These are phyloP conservation scores for Mizuhopecten yessoensis DNA, from an alignment of 1,140 invertebrate species.

Conservation along the genomic window DNA sequence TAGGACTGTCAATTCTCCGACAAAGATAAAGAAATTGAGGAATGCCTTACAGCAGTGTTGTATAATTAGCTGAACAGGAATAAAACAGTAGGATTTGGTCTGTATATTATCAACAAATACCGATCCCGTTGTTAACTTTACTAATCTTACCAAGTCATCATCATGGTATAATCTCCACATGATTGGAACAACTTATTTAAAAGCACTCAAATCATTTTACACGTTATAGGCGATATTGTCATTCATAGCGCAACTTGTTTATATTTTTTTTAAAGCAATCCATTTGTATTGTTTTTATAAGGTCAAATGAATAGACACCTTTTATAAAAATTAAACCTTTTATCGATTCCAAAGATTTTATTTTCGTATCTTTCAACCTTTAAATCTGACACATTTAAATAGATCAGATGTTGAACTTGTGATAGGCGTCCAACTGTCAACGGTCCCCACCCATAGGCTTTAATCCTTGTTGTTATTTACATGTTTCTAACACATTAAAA, in stretches of 20 bases:
- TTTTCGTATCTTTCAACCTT: background rate
- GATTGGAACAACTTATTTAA: background rate
- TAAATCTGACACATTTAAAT: constrained; percentile 13
- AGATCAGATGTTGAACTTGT: background rate
- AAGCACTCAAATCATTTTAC: background rate
- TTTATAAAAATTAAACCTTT: constrained; percentile 3
- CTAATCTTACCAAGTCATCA: background rate
- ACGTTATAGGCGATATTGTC: background rate
- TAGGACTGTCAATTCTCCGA: background rate
- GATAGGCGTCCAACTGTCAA: background rate
- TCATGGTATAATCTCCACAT: background rate
- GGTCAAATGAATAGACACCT: background rate
- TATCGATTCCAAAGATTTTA: background rate
- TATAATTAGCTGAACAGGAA: background rate
- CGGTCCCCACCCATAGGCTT: background rate
- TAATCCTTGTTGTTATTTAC: constrained; percentile 32
- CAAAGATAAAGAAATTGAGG: no score
- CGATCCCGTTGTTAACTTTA: background rate
- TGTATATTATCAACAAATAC: background rate
- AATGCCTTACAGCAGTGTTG: background rate
- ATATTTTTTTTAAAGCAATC: no score
- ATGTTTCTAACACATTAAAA: background rate
- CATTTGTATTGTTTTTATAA: constrained; percentile 8
- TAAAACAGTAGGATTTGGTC: background rate
- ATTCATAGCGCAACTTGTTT: background rate